Conservation (phyloP, 2,888 invertebrate species). For the Andrena haemorrhoa region DNA sequence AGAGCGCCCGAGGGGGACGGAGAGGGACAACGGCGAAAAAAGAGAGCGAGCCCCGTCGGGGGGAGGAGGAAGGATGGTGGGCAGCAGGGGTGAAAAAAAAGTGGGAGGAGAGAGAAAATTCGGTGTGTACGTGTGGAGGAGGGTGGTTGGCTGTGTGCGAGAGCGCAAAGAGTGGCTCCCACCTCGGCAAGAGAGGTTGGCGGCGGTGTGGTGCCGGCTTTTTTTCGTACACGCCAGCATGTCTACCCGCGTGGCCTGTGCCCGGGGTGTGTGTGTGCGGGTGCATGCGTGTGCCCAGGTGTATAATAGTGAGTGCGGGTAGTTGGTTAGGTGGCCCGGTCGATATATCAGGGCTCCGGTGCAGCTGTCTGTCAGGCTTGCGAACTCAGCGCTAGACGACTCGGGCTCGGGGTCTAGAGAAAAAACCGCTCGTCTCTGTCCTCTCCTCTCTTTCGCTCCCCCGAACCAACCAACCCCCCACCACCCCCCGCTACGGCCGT, state of each 20-base stretch:
- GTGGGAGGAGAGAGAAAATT: conserved; percentile 57
- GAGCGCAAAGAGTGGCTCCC: conserved; percentile 71
- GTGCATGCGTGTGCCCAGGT: conserved; percentile 73
- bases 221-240: conserved; percentile 73
- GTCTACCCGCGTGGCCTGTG: conserved; percentile 60
- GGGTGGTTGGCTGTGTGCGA: conserved; percentile 42
- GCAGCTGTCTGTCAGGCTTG: conserved; percentile 84
- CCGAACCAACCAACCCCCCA: no score
- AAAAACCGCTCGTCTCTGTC: conserved; percentile 72
- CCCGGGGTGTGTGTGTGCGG: conserved; percentile 38
- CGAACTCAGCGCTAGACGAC: conserved; percentile 83
- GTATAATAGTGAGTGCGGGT: conserved; percentile 78
- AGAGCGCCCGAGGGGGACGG: conserved; percentile 16
- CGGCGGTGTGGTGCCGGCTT: conserved; percentile 72
- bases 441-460: conserved; percentile 57
- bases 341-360: conserved; percentile 84
- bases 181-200: conserved; percentile 62
- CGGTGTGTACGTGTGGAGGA: conserved; percentile 55
- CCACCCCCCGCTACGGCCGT: conserved; percentile 21
- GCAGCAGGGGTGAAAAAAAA: conserved; percentile 16
- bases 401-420: conserved; percentile 77
- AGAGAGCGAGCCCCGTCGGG: conserved; percentile 22
- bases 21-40: conserved; percentile 13
- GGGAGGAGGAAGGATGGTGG: conserved; percentile 11
- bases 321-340: conserved; percentile 82